phyloP scores from a whole-genome alignment of 2,888 invertebrate genomes.

The Drosophila testacea region DNA sequence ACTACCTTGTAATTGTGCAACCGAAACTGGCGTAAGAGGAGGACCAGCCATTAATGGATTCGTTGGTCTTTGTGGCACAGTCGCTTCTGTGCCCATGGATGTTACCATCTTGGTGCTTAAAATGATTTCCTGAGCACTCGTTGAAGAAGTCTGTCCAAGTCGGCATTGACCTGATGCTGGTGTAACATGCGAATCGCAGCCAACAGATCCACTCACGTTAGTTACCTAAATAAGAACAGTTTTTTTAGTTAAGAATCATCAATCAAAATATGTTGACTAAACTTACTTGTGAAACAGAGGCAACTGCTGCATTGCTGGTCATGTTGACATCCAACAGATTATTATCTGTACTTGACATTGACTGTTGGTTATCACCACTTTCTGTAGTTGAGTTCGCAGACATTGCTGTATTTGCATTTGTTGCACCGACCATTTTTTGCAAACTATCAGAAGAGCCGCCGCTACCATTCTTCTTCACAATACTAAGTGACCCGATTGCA shows the following conservation, averaged over 20 bases:
- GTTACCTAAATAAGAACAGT: conserved; percentile 34
- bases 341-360: conserved; percentile 40
- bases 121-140: conserved; percentile 34
- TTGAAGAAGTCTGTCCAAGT: conserved; percentile 14
- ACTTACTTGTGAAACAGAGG: conserved; percentile 50
- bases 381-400: conserved; percentile 15
- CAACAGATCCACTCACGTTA: conserved; percentile 37
- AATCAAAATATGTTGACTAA: neutral
- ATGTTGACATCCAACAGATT: conserved; percentile 35
- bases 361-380: conserved; percentile 18
- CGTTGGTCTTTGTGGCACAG: conserved; percentile 33
- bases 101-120: conserved; percentile 43
- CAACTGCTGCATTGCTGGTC: conserved; percentile 9
- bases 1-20: conserved; percentile 37
- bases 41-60: conserved; percentile 31
- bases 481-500: conserved; percentile 21
- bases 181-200: conserved; percentile 44
- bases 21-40: conserved; percentile 33
- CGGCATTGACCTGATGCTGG: conserved; percentile 30
- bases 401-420: conserved; percentile 8
- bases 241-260: neutral
- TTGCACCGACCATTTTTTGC: conserved; percentile 20
- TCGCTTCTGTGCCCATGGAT: conserved; percentile 35
- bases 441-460: conserved; percentile 1
- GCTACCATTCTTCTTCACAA: conserved; percentile 26